Evolutionary conservation across 2,113 vertebrate genomes (phyloP).

Genomic region (Dasypus novemcinctus): DNA sequence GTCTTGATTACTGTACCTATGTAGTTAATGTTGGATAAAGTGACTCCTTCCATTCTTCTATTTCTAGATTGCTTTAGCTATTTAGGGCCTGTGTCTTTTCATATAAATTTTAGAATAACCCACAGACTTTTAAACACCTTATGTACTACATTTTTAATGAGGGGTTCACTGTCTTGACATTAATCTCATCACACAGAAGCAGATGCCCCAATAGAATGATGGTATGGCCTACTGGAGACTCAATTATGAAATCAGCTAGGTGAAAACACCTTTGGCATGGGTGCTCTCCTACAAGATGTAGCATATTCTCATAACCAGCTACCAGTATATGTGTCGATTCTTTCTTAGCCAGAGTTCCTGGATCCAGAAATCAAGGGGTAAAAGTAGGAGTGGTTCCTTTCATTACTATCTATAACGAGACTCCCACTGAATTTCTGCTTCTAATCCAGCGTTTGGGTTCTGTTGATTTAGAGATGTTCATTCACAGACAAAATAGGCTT

Average conservation of each 20-base stretch:
- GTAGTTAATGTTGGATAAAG: neutral
- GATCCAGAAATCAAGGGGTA: neutral
- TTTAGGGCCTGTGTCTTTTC: neutral
- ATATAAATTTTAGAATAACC: neutral
- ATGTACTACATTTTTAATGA: neutral
- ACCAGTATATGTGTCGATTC: neutral
- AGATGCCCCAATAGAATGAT: neutral
- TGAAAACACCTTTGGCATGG: neutral
- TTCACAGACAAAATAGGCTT: neutral
- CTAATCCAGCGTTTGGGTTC: neutral
- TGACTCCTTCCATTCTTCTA: neutral
- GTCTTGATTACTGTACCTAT: neutral
- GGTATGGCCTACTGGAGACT: neutral
- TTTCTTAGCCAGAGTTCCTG: neutral
- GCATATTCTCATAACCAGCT: neutral
- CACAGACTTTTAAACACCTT: neutral
- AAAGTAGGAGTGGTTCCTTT: neutral
- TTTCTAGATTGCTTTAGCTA: neutral
- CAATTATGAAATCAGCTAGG: neutral
- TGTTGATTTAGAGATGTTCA: neutral
- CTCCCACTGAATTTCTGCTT: neutral
- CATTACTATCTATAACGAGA: neutral
- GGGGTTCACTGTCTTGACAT: neutral
- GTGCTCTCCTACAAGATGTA: neutral
- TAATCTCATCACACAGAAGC: neutral